These are phyloP conservation scores for Ethmia dodecea DNA, from an alignment of 2,888 invertebrate genomes.

Conservation along the genomic window DNA sequence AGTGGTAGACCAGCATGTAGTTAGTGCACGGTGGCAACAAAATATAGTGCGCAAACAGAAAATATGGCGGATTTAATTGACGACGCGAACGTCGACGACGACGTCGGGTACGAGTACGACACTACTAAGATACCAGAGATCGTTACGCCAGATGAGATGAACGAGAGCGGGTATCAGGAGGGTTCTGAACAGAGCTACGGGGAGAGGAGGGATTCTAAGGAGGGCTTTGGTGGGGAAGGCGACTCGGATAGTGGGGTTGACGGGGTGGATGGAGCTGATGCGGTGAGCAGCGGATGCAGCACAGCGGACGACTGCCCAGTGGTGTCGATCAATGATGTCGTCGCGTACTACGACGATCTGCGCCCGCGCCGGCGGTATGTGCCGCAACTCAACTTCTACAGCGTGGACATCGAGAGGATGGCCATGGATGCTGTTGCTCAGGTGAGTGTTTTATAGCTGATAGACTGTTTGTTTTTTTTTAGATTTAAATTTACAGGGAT, in stretches of 20 bases:
- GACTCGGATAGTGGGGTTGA: slow-evolving; percentile 77
- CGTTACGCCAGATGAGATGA: slow-evolving; percentile 66
- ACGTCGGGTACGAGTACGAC: slow-evolving; percentile 59
- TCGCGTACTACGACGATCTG: slow-evolving; percentile 68
- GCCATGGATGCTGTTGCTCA: slow-evolving; percentile 56
- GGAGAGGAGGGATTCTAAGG: slow-evolving; percentile 64
- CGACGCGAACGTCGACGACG: slow-evolving; percentile 47
- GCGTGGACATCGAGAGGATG: slow-evolving; percentile 64
- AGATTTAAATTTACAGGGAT: no score
- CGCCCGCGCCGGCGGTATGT: slow-evolving; percentile 58
- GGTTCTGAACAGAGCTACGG: slow-evolving; percentile 67
- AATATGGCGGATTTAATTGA: slow-evolving; percentile 59
- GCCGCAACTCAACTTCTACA: slow-evolving; percentile 68
- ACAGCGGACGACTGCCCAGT: slow-evolving; percentile 76
- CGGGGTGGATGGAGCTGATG: slow-evolving; percentile 77
- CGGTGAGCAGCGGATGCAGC: slow-evolving; percentile 77
- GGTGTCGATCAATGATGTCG: slow-evolving; percentile 71
- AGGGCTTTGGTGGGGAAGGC: slow-evolving; percentile 62
- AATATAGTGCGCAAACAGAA: slow-evolving; percentile 23
- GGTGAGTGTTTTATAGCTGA: slow-evolving; percentile 45
- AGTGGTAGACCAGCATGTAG: slow-evolving; percentile 60
- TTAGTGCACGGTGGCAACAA: slow-evolving; percentile 32
- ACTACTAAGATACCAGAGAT: slow-evolving; percentile 65
- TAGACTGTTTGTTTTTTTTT: no score
- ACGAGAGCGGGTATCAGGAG: slow-evolving; percentile 67